Percentiles rank a stretch among this genome's conserved stretches.
phyloP scores from a whole-genome alignment of 2,113 vertebrate species.

The Sitta europaea region DNA sequence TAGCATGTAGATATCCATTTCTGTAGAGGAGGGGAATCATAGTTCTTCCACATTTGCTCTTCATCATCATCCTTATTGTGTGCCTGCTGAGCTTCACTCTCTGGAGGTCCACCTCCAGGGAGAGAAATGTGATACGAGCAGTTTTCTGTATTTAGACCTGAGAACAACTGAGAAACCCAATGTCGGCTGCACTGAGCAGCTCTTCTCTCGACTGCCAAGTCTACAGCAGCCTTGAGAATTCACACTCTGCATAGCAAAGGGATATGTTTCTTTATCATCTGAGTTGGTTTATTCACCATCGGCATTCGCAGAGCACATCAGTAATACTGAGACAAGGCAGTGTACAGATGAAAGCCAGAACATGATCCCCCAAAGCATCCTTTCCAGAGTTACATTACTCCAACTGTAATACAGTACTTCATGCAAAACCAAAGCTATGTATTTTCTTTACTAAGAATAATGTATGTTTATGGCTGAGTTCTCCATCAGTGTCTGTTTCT shows the following conservation, averaged over 20 bases:
- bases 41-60: background rate
- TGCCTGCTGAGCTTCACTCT: background rate
- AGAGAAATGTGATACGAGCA: background rate
- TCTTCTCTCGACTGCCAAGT: background rate
- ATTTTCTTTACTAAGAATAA: background rate
- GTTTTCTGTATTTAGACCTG: conserved; percentile 2
- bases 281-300: background rate
- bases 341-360: background rate
- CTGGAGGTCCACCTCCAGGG: background rate
- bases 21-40: background rate
- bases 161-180: conserved; percentile 9
- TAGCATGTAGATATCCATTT: background rate
- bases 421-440: background rate
- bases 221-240: background rate
- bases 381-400: background rate
- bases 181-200: background rate
- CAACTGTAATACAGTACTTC: background rate
- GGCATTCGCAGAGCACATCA: background rate
- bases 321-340: background rate
- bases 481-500: background rate
- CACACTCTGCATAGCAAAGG: background rate
- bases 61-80: background rate
- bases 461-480: background rate
- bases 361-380: background rate
- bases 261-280: background rate